These are phyloP conservation scores for Phymastichus coffea DNA, from an alignment of 1,140 invertebrate genomes.

Conservation along the genomic window DNA sequence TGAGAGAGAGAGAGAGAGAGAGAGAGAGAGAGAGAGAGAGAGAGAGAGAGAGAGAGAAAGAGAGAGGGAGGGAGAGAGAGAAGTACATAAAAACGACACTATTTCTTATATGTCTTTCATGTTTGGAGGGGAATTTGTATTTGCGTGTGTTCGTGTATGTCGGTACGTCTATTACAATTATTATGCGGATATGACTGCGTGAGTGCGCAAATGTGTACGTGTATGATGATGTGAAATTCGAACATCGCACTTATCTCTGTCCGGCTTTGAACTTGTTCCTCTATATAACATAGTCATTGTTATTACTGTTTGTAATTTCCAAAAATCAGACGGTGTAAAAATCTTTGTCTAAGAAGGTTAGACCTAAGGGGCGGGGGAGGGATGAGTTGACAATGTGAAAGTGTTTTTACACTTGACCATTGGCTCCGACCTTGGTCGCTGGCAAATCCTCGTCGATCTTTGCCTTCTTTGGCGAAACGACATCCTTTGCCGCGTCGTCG, in stretches of 20 bases:
- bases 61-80: no score
- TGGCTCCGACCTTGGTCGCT: constrained; percentile 57
- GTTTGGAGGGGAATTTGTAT: no score
- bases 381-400: no score
- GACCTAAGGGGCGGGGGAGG: no score
- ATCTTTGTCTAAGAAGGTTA: constrained; percentile 27
- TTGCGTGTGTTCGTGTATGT: background rate
- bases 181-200: constrained; percentile 6
- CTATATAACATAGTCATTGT: constrained; percentile 5
- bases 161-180: constrained; percentile 2
- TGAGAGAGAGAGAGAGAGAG: no score
- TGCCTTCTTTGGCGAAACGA: constrained; percentile 71
- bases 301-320: constrained; percentile 5
- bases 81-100: no score
- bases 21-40: no score
- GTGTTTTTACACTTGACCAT: constrained; percentile 59
- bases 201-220: no score
- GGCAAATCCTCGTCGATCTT: constrained; percentile 64
- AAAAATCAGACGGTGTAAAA: constrained; percentile 25
- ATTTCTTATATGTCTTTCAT: no score
- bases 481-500: constrained; percentile 56
- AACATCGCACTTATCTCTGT: constrained; percentile 12
- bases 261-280: constrained; percentile 4
- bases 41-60: no score
- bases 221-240: constrained; percentile 5